These are phyloP conservation scores for Synergus umbraculus DNA, from an alignment of 2,888 invertebrate genomes.

Conservation along the genomic window DNA sequence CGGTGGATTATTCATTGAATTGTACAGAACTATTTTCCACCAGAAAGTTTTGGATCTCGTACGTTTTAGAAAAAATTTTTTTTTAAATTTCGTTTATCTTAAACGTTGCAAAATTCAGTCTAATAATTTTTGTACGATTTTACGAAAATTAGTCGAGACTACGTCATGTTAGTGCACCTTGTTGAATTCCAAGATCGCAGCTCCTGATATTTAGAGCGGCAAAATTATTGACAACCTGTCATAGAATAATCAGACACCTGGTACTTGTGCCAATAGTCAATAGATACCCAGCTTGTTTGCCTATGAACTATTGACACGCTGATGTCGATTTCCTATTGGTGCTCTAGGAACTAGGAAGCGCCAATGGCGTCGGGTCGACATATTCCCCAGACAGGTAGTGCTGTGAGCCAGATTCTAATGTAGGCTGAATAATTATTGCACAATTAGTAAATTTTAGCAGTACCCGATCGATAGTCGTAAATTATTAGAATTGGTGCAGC, in stretches of 20 bases:
- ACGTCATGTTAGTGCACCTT: background rate
- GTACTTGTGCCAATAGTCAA: background rate
- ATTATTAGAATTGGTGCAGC: slow-evolving; percentile 70
- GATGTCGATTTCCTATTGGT: slow-evolving; percentile 29
- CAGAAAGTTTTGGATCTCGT: too few species aligned
- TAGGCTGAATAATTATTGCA: slow-evolving; percentile 73
- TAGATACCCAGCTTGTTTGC: slow-evolving; percentile 1
- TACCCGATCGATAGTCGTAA: slow-evolving; percentile 62
- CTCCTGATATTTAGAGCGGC: background rate
- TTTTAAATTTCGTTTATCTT: too few species aligned
- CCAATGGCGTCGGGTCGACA: slow-evolving; percentile 15
- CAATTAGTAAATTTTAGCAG: slow-evolving; percentile 74
- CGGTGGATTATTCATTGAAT: too few species aligned
- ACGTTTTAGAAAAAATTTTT: too few species aligned
- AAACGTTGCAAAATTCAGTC: too few species aligned
- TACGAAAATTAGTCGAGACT: background rate
- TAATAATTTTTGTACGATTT: too few species aligned
- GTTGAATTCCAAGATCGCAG: background rate
- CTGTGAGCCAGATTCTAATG: slow-evolving; percentile 61
- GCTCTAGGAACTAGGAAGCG: slow-evolving; percentile 10
- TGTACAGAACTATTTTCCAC: too few species aligned
- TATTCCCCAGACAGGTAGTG: slow-evolving; percentile 22
- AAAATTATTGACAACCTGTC: background rate
- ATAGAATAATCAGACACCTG: background rate
- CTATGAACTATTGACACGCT: slow-evolving; percentile 16